Conservation (phyloP, 1,140 invertebrate genomes). For the Bilobella aurantiaca region DNA sequence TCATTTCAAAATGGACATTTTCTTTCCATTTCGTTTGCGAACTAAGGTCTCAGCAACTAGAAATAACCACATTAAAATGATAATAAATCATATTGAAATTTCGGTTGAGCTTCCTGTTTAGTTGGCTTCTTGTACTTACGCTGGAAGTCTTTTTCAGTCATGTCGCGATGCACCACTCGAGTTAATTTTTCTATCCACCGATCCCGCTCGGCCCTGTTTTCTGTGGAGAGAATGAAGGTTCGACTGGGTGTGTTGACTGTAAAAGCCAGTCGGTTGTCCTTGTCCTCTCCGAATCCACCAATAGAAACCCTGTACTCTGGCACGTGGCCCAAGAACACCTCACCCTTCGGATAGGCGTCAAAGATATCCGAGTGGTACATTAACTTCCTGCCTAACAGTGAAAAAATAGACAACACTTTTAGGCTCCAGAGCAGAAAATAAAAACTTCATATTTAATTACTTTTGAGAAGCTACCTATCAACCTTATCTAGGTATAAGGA, state of each 20-base stretch:
- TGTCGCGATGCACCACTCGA: conserved; percentile 59
- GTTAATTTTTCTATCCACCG: conserved; percentile 69
- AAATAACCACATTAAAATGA: conserved; percentile 41
- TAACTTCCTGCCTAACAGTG: conserved; percentile 51
- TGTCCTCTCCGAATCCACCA: conserved; percentile 52
- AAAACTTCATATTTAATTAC: conserved; percentile 5
- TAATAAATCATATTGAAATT: conserved; percentile 18
- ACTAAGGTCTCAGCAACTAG: conserved; percentile 59
- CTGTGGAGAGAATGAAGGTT: conserved; percentile 69
- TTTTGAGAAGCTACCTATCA: conserved; percentile 26
- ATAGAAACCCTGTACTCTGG: conserved; percentile 42
- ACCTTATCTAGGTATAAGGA: too few relatives aligned
- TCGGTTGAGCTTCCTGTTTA: conserved; percentile 7
- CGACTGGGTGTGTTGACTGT: conserved; percentile 69
- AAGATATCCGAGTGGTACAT: conserved; percentile 81
- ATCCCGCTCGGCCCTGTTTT: conserved; percentile 61
- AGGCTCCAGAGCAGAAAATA: conserved; percentile 50
- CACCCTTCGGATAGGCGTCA: conserved; percentile 78
- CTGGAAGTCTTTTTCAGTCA: conserved; percentile 67
- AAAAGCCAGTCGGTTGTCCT: conserved; percentile 68
- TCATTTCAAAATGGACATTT: conserved; percentile 7
- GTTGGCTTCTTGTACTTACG: conserved; percentile 48
- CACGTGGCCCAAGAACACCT: conserved; percentile 65
- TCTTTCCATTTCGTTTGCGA: conserved; percentile 54
- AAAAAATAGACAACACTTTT: not conserved